phyloP scores from a whole-genome alignment of 1,140 invertebrate genomes.

The Harpegnathos saltator region DNA sequence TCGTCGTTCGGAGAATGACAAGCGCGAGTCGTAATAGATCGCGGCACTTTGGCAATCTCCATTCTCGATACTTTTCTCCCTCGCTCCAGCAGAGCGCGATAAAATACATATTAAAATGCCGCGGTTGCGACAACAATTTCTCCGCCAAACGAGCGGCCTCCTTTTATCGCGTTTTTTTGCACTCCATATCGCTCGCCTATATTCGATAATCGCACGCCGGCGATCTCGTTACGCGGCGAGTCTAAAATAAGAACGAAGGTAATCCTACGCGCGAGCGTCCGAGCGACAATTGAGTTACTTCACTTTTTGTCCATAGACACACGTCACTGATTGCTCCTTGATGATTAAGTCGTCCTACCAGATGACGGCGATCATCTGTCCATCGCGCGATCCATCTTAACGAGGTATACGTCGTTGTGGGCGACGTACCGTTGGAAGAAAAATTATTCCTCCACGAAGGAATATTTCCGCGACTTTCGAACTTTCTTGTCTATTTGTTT shows the following conservation, averaged over 20 bases:
- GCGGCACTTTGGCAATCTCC: not conserved
- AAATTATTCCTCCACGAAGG: not conserved
- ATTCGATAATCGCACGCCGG: not conserved
- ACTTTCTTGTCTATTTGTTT: not conserved
- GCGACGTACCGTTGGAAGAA: too few species aligned
- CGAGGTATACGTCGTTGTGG: not conserved
- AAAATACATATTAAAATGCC: not conserved
- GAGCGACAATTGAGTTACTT: conserved; percentile 40
- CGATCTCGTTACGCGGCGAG: not conserved
- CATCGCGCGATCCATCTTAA: conserved; percentile 8
- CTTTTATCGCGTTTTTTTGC: not conserved
- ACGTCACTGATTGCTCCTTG: conserved; percentile 38
- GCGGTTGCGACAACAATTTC: not conserved
- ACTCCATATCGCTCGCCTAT: not conserved
- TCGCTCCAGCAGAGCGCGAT: not conserved
- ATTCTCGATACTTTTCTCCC: not conserved
- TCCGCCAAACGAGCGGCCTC: too few species aligned
- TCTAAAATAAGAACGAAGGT: conserved; percentile 35
- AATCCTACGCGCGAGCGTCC: not conserved
- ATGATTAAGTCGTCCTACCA: conserved; percentile 47
- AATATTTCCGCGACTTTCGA: not conserved
- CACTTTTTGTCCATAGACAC: conserved; percentile 40
- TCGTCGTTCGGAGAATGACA: not conserved
- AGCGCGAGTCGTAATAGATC: not conserved
- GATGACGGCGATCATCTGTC: conserved; percentile 28